Percentiles rank a stretch among this genome's conserved stretches.
Evolutionary conservation across 2,797 vertebrate species (phyloP).

Genomic region (Lates japonicus): DNA sequence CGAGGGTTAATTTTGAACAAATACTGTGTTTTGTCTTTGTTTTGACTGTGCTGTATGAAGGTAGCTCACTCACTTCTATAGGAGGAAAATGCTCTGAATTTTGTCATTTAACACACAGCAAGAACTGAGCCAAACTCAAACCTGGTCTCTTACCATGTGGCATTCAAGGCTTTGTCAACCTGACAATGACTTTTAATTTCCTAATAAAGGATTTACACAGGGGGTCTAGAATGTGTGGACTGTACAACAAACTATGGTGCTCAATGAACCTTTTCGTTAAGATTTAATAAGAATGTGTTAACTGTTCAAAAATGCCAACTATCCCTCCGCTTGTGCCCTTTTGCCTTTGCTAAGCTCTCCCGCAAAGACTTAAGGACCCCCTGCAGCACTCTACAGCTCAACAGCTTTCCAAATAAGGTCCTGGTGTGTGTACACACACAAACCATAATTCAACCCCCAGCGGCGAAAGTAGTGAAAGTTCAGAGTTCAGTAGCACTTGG

Average conservation of each 20-base stretch:
- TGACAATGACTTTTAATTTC: slow-evolving; percentile 56
- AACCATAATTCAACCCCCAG: slow-evolving; percentile 47
- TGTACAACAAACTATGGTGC: slow-evolving; percentile 49
- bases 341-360: slow-evolving; percentile 62
- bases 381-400: slow-evolving; percentile 57
- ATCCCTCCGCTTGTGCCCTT: slow-evolving; percentile 57
- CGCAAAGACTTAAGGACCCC: slow-evolving; percentile 69
- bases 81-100: not conserved
- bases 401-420: slow-evolving; percentile 58
- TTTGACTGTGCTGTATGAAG: not conserved
- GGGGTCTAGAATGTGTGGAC: slow-evolving; percentile 79
- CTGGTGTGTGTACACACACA: slow-evolving; percentile 44
- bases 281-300: slow-evolving; percentile 66
- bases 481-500: slow-evolving; percentile 60
- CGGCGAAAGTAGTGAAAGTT: slow-evolving; percentile 29
- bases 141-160: slow-evolving; percentile 32
- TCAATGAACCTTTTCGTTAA: slow-evolving; percentile 43
- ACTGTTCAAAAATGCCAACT: slow-evolving; percentile 73
- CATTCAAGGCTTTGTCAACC: slow-evolving; percentile 38
- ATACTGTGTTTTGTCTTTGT: not conserved
- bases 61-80: not conserved
- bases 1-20: not conserved
- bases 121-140: slow-evolving; percentile 17
- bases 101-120: not conserved
- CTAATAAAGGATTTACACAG: slow-evolving; percentile 51